Base-by-base conservation (phyloP, 2,888 invertebrate genomes). In the Pseudolycoriella hygida region DNA sequence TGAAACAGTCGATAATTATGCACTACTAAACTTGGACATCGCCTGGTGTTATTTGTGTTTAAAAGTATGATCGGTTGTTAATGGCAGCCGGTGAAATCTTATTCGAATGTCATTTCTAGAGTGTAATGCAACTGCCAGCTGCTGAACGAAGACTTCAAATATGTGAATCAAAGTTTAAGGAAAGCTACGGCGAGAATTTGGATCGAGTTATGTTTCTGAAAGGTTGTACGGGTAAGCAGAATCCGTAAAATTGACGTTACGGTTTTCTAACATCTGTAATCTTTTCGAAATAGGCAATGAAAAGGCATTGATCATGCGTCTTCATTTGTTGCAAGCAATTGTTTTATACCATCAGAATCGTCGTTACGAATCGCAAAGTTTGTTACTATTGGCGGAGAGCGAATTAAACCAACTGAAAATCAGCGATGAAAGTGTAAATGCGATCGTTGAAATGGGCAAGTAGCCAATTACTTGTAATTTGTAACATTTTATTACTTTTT, bases 1-100 rank as follows among this genome's bases (percentile, higher is more conserved):
- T 25, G 69, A 76, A 47, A 63, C 72, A 0, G 85, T 86, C 10
- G 88, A 88, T 64, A 89, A 89, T 64, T 84, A 79, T 64, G 88
- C 82, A 0, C 68, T 87, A 4, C 68, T 88, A 30, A 85, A 86
- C 62, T 66, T 89, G 55, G 88, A 89, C 63, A 80, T 88, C 50
- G 79, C 84, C n/a, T 89, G 89, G 88, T 85, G 87, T 61, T 88
- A 88, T 66, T 70, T 87, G 44, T 77, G 79, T 55, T 69, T 89
- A 18, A 62, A 62, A 50, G 59, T 59, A 45, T n/a, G n/a, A n/a
- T n/a, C n/a, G n/a, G n/a, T n/a, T n/a, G n/a, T n/a, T n/a, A n/a
- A n/a, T n/a, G n/a, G n/a, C n/a, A n/a, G 37, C 44, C 18, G 12
- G n/a, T n/a, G 6, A 11, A 41, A 41, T 40, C 17, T 15, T 3